Evolutionary conservation across 2,113 vertebrate species (phyloP).

Genomic region (Cyprinodon variegatus): DNA sequence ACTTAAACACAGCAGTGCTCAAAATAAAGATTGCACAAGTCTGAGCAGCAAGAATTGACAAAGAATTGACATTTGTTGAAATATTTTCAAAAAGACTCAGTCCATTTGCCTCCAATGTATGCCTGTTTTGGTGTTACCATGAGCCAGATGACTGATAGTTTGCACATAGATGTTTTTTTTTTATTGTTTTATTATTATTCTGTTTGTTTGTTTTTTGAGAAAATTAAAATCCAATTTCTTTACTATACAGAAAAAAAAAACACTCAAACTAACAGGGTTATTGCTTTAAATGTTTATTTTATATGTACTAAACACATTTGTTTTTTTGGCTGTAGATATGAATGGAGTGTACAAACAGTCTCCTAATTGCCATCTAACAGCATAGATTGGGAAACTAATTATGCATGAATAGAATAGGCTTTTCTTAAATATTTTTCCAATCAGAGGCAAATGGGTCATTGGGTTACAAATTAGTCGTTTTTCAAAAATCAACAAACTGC

Average conservation of each 20-base stretch:
- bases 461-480: conserved; percentile 79
- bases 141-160: too few species aligned
- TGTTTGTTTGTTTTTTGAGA: too few species aligned
- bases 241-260: background rate
- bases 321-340: conserved; percentile 52
- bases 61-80: too few species aligned
- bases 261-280: conserved; percentile 43
- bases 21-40: too few species aligned
- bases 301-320: conserved; percentile 37
- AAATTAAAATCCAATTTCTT: background rate
- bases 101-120: too few species aligned
- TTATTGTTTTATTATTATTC: too few species aligned
- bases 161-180: too few species aligned
- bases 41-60: too few species aligned
- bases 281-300: conserved; percentile 54
- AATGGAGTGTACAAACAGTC: conserved; percentile 54
- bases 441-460: conserved; percentile 73
- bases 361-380: conserved; percentile 72
- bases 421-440: conserved; percentile 71
- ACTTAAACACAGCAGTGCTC: too few species aligned
- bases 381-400: conserved; percentile 73
- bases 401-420: conserved; percentile 69
- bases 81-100: too few species aligned
- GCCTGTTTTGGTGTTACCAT: background rate
- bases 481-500: conserved; percentile 73